phyloP scores from a whole-genome alignment of 2,888 invertebrate genomes.

The Tillus elongatus region DNA sequence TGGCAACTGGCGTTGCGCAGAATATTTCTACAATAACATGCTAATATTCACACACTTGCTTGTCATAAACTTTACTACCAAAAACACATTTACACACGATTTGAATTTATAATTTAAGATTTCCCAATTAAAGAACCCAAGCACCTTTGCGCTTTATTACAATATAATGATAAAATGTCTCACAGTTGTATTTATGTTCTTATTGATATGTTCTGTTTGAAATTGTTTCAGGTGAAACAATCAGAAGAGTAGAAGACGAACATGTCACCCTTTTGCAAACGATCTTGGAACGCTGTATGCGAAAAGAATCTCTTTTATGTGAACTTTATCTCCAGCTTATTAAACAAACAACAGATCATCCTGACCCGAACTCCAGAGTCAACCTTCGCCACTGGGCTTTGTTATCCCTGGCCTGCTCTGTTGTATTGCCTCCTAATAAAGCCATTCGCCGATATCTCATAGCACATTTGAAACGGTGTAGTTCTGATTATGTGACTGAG shows the following conservation, averaged over 20 bases:
- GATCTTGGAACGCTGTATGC: conserved; percentile 83
- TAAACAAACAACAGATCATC: conserved; percentile 85
- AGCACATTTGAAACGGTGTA: conserved; percentile 80
- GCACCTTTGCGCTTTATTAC: not conserved
- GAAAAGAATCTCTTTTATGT: conserved; percentile 77
- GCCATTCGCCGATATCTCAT: conserved; percentile 77
- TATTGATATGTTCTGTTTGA: too few relatives aligned
- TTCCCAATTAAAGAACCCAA: too few relatives aligned
- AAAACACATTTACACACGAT: too few relatives aligned
- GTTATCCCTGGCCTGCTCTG: conserved; percentile 67
- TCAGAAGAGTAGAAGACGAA: conserved; percentile 73
- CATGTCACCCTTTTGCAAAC: conserved; percentile 82
- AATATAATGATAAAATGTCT: not conserved
- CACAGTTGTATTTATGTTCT: too few relatives aligned
- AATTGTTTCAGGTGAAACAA: conserved; percentile 47
- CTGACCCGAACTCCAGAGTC: conserved; percentile 79
- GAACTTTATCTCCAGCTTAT: conserved; percentile 88
- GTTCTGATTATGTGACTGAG: conserved; percentile 79
- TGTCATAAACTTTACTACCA: too few relatives aligned
- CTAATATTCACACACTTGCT: too few relatives aligned
- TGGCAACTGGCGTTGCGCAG: too few relatives aligned
- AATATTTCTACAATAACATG: too few relatives aligned
- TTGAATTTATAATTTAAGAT: too few relatives aligned
- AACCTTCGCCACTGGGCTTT: conserved; percentile 89
- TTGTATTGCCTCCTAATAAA: conserved; percentile 80